Conservation (phyloP, 2,113 vertebrate species). For the Penelope pileata region DNA sequence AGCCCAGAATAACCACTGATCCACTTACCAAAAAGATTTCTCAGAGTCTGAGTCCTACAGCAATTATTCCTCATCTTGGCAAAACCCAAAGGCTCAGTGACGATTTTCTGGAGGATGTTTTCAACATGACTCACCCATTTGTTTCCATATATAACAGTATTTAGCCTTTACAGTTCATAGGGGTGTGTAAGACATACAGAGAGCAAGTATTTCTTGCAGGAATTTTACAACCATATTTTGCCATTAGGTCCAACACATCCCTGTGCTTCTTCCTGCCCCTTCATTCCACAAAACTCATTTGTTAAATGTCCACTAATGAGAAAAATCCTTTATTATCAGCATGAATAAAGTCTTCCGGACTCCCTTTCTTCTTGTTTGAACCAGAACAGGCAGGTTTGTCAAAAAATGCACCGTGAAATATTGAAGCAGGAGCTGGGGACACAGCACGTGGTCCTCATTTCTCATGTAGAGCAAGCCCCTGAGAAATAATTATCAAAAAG, state of each 20-base stretch:
- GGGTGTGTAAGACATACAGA: fast-evolving
- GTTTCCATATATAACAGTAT: background rate
- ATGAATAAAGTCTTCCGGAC: too few relatives aligned
- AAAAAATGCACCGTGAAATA: background rate
- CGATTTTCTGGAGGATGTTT: background rate
- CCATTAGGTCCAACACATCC: background rate
- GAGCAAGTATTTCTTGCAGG: background rate
- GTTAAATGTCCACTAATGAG: background rate
- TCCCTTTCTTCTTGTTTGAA: background rate
- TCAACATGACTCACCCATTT: background rate
- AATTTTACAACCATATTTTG: background rate
- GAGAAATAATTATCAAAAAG: background rate
- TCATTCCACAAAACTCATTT: background rate
- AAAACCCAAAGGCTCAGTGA: background rate
- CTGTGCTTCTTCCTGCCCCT: background rate
- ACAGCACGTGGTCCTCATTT: background rate
- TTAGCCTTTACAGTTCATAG: background rate
- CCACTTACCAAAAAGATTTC: background rate
- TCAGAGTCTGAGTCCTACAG: background rate
- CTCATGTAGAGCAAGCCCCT: background rate
- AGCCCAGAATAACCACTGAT: background rate
- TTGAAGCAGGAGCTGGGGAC: background rate
- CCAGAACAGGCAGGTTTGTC: background rate
- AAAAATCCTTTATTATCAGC: background rate
- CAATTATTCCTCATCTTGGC: background rate